Evolutionary conservation across 2,113 vertebrate genomes (phyloP).

Genomic region (Larimichthys crocea): DNA sequence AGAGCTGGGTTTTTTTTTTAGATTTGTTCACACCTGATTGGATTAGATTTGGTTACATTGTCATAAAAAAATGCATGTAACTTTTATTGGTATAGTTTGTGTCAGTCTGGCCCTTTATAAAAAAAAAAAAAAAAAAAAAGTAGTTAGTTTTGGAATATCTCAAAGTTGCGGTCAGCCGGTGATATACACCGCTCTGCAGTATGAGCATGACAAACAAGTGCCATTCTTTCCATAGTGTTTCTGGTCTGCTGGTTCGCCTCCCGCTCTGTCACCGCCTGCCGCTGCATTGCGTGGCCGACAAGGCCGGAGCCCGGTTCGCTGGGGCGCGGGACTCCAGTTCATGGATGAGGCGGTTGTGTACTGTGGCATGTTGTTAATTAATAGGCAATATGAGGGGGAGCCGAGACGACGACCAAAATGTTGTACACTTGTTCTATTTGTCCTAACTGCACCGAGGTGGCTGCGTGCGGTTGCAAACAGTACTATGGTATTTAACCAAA

Average conservation of each 20-base stretch:
- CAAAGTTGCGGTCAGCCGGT: conserved; percentile 65
- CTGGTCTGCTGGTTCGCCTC: conserved; percentile 72
- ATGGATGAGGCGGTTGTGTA: conserved; percentile 76
- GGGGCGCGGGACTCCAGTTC: conserved; percentile 80
- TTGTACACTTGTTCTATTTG: conserved; percentile 28
- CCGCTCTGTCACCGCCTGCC: conserved; percentile 82
- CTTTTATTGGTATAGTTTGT: too few species aligned
- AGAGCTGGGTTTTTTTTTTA: too few species aligned
- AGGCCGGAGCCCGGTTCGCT: conserved; percentile 81
- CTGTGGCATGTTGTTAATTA: conserved; percentile 17
- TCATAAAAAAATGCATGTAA: too few species aligned
- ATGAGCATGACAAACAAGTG: background rate
- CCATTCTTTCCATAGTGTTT: background rate
- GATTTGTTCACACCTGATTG: too few species aligned
- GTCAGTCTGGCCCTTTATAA: too few species aligned
- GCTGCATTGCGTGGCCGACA: conserved; percentile 81
- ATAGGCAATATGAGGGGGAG: background rate
- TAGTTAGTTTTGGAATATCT: conserved; percentile 72
- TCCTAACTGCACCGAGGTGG: conserved; percentile 19
- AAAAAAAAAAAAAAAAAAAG: too few species aligned
- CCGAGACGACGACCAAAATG: background rate
- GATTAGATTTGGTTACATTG: too few species aligned
- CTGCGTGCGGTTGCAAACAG: conserved; percentile 32
- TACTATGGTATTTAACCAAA: background rate
- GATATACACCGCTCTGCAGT: background rate